Base-by-base conservation (phyloP, 2,888 invertebrate genomes). In the Mythimna vitellina region DNA sequence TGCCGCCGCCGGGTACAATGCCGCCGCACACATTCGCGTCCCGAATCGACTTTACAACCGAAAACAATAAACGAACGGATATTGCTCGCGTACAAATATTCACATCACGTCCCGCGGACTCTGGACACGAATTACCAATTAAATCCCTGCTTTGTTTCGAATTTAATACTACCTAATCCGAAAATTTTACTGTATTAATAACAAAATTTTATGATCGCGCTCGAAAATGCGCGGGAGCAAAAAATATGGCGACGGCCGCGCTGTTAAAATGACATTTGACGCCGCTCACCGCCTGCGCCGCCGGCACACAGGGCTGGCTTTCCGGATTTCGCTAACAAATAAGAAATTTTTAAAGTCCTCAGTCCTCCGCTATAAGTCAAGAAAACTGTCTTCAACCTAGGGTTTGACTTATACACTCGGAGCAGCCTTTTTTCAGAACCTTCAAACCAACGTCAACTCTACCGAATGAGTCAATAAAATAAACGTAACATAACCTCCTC, bases 181-280 rank as follows among this genome's bases (percentile, higher is more conserved):
- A 95, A 95, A 80, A 95, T 94, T 95, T 95, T 92, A 95, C 93
- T 95, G 95, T 93, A 95, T 94, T 94, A 94, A 94, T 94, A 94
- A 94, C 93, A 93, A 93, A 82, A 90, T 91, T 95, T 95, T 96
- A 95, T 91, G 94, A 94, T 83, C 86, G 88, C 84, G 84, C 87
- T 87, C 86, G 86, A 89, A 90, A 89, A 93, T 92, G 90, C 89
- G 91, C 93, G 92, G 92, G 90, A 89, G 92, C 91, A 91, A 94
- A 94, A 93, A 94, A 91, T 89, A 88, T 87, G 87, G 88, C 85
- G 86, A 77, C 79, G 86, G 88, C 87, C 83, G 86, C 86, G 91
- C 90, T 91, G 92, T 92, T 93, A 93, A 93, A 93, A 88, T 92
- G 94, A 91, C 92, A 95, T 92, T 89, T 86, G 95, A 95, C 90